phyloP scores from a whole-genome alignment of 2,113 vertebrate species.

The Reinhardtius hippoglossoides region DNA sequence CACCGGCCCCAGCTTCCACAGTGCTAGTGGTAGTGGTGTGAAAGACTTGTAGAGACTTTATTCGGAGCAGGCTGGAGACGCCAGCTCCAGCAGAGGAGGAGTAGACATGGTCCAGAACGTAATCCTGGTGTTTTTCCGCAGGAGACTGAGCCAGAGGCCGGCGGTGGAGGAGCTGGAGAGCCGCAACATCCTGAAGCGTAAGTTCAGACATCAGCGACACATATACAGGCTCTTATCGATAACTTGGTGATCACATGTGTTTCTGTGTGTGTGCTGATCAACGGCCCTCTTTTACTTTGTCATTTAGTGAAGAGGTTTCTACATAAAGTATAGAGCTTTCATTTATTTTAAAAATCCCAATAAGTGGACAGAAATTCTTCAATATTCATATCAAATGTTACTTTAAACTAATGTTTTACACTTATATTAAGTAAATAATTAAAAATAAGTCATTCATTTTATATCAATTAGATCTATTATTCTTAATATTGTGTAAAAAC shows the following conservation, averaged over 20 bases:
- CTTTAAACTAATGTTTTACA: no score
- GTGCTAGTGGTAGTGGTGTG: constrained; percentile 27
- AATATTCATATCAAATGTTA: no score
- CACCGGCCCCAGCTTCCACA: constrained; percentile 16
- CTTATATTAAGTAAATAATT: no score
- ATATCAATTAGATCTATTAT: no score
- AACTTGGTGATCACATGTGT: background rate
- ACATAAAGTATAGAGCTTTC: no score
- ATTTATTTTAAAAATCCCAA: no score
- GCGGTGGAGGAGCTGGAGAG: constrained; percentile 98
- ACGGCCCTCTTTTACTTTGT: no score
- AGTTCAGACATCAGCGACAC: constrained; percentile 74
- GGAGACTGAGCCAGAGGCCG: constrained; percentile 97
- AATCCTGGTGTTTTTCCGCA: constrained; percentile 97
- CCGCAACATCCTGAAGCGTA: constrained; percentile 97
- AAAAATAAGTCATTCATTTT: no score
- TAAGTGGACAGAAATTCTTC: no score
- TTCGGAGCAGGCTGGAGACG: background rate
- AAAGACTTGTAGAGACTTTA: constrained; percentile 32
- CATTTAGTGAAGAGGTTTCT: no score
- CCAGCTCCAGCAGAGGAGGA: background rate
- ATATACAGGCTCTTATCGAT: background rate
- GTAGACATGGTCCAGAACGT: constrained; percentile 94
- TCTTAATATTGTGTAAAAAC: no score
- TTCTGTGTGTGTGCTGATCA: no score